phyloP scores from a whole-genome alignment of 2,888 invertebrate species.

The Callyntrura sp. region DNA sequence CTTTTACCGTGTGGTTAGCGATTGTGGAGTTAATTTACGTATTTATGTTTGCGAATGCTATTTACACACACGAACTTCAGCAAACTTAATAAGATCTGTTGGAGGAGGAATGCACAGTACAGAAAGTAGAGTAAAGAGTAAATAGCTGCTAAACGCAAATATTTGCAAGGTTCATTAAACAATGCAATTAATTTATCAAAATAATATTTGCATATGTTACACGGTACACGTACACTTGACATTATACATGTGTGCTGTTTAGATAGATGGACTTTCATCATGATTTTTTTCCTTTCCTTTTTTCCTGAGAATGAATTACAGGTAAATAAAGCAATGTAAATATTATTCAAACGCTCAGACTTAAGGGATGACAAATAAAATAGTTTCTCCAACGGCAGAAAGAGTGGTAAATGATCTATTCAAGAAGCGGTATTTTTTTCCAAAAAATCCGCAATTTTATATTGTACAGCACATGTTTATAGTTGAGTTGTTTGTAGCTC shows the following conservation, averaged over 20 bases:
- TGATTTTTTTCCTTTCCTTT: neutral
- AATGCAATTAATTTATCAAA: slow-evolving; percentile 48
- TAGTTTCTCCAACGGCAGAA: neutral
- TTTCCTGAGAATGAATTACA: neutral
- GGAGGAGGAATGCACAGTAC: neutral
- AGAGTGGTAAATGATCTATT: neutral
- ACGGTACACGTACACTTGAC: no score
- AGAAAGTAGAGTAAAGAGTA: neutral
- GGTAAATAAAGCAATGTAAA: slow-evolving; percentile 12
- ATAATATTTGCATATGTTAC: neutral
- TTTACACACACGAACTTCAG: neutral
- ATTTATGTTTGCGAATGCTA: neutral
- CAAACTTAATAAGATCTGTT: neutral
- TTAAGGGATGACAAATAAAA: neutral
- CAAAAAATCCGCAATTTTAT: slow-evolving; percentile 16
- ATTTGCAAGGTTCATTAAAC: slow-evolving; percentile 42
- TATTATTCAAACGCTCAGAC: neutral
- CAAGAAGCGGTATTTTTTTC: neutral
- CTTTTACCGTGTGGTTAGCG: neutral
- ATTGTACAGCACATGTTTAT: no score
- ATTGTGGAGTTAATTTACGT: neutral
- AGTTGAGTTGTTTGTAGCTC: neutral
- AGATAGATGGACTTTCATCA: neutral
- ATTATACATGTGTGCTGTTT: slow-evolving; percentile 6
- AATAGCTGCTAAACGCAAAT: neutral